These are phyloP conservation scores for Cyphomyrus plagiostoma DNA, from an alignment of 2,113 vertebrate genomes.

Conservation along the genomic window DNA sequence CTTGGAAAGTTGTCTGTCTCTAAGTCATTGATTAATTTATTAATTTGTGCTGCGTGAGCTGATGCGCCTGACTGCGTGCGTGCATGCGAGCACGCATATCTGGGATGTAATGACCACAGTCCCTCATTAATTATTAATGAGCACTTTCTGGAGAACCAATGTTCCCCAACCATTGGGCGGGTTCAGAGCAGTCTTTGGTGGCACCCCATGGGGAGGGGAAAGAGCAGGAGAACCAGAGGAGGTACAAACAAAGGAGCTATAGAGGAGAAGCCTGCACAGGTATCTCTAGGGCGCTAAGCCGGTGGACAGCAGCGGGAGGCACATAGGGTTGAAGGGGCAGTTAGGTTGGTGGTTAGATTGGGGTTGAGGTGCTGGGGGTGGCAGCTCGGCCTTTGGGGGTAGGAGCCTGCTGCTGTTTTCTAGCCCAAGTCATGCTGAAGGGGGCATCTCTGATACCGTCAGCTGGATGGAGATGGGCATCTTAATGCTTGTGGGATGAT, in stretches of 20 bases:
- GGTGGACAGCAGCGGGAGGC: neutral
- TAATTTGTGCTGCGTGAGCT: neutral
- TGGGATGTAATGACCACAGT: neutral
- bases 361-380: neutral
- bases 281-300: neutral
- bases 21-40: slow-evolving; percentile 9
- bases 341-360: neutral
- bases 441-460: too few relatives aligned
- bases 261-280: neutral
- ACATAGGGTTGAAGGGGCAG: neutral
- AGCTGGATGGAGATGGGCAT: too few relatives aligned
- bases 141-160: neutral
- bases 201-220: neutral
- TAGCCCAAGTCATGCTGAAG: too few relatives aligned
- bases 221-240: neutral
- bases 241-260: neutral
- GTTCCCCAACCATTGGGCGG: neutral
- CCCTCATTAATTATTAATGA: neutral
- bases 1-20: neutral
- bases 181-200: neutral
- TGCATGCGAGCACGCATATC: neutral
- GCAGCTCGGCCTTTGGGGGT: too few relatives aligned
- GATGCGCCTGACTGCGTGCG: neutral
- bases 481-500: neutral
- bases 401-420: too few relatives aligned